Conservation (phyloP, 1,140 invertebrate genomes). For the Melitaea cinxia region DNA sequence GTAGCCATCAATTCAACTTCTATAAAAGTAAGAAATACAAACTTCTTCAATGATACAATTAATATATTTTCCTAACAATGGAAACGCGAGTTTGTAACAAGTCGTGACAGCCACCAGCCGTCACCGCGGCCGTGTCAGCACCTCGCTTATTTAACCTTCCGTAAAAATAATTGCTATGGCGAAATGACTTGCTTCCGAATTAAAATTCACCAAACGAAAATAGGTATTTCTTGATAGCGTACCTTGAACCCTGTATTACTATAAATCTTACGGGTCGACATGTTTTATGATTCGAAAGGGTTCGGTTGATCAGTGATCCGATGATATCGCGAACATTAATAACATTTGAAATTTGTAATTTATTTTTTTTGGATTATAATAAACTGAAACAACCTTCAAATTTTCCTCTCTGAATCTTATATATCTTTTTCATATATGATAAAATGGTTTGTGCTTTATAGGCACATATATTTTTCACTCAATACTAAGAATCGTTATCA, state of each 20-base stretch:
- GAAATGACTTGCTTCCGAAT: conserved; percentile 19
- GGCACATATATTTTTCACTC: too few species aligned
- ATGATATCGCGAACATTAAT: neutral
- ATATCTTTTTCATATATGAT: too few species aligned
- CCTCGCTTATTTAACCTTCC: conserved; percentile 27
- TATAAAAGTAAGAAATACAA: neutral
- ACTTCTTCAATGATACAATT: conserved; percentile 4
- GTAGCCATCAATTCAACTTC: too few species aligned
- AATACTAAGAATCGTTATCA: too few species aligned
- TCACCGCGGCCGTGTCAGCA: conserved; percentile 32
- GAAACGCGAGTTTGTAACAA: conserved; percentile 27
- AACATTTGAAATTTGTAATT: neutral
- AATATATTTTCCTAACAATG: conserved; percentile 27
- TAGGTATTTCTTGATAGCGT: conserved; percentile 18
- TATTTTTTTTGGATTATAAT: neutral
- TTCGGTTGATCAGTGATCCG: conserved; percentile 1
- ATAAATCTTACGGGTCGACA: conserved; percentile 20
- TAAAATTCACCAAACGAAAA: conserved; percentile 27
- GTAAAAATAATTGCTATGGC: conserved; percentile 33
- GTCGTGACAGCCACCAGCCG: conserved; percentile 37
- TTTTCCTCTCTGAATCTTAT: too few species aligned
- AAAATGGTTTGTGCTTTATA: too few species aligned
- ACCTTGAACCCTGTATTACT: conserved; percentile 12
- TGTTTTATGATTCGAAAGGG: conserved; percentile 24
- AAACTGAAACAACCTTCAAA: too few species aligned